Conservation (phyloP, 2,113 vertebrate genomes). For the Cariama cristata region DNA sequence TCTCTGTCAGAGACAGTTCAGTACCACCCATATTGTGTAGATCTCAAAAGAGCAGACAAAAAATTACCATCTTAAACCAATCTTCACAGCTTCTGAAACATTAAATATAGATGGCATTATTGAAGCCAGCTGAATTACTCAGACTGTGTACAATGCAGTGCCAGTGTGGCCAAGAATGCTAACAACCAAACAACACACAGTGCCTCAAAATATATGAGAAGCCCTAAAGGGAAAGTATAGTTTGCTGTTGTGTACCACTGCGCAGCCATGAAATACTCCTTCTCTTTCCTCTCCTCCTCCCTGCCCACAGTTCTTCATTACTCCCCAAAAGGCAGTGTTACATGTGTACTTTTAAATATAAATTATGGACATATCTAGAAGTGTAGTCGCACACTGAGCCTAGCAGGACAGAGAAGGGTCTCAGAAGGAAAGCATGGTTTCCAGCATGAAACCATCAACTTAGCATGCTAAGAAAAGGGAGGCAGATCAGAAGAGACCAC, state of each 20-base stretch:
- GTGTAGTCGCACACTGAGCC: background rate
- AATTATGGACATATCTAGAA: background rate
- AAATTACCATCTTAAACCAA: slow-evolving; percentile 69
- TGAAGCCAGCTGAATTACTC: slow-evolving; percentile 57
- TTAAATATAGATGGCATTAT: slow-evolving; percentile 68
- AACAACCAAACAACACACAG: background rate
- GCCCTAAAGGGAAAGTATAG: slow-evolving; percentile 37
- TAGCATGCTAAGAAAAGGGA: background rate
- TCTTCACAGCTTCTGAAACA: slow-evolving; percentile 48
- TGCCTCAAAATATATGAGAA: background rate
- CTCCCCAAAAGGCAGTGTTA: background rate
- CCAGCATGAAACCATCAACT: slow-evolving; percentile 11
- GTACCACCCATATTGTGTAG: background rate
- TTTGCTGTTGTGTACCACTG: background rate
- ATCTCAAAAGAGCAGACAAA: slow-evolving; percentile 39
- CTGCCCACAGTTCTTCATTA: background rate
- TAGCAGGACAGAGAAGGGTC: background rate
- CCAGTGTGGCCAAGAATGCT: slow-evolving; percentile 49
- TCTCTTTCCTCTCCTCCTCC: background rate
- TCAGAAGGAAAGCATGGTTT: background rate
- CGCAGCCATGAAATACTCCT: background rate
- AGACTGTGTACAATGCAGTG: slow-evolving; percentile 40
- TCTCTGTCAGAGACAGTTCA: background rate
- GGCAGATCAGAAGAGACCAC: background rate
- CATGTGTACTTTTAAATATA: background rate